Percentiles rank a stretch among this genome's conserved stretches.
phyloP scores from a whole-genome alignment of 2,797 vertebrate genomes.

The Scolopax bukidnonensis region DNA sequence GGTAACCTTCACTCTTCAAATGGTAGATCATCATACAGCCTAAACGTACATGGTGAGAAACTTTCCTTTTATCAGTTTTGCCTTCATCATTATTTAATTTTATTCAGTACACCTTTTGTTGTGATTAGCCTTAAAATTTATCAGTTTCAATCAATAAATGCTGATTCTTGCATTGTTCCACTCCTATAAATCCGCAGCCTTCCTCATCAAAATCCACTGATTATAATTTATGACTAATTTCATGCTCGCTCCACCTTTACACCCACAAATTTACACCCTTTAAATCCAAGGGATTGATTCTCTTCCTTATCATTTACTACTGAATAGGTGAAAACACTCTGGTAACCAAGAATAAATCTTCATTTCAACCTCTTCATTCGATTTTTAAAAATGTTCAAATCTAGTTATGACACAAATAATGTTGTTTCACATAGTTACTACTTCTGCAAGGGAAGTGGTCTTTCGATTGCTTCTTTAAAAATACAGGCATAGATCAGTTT shows the following conservation, averaged over 20 bases:
- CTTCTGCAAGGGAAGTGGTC: neutral
- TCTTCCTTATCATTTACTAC: neutral
- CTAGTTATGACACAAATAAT: neutral
- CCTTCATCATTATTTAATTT: neutral
- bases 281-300: neutral
- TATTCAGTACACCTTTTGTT: neutral
- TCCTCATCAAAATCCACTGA: neutral
- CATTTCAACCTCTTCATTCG: neutral
- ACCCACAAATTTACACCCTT: neutral
- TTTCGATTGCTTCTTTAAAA: neutral
- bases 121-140: neutral
- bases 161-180: neutral
- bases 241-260: neutral
- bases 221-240: neutral
- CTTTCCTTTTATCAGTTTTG: neutral
- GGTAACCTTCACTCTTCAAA: neutral
- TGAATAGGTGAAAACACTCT: neutral
- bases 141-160: neutral
- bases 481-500: neutral
- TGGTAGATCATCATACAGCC: neutral
- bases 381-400: neutral
- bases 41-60: neutral
- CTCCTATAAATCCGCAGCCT: neutral
- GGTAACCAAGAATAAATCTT: neutral
- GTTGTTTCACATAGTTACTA: neutral